A percentile compares a stretch with the other conserved stretches of the same genome.
phyloP scores from a whole-genome alignment of 2,888 invertebrate genomes.

The Melanchra persicariae region DNA sequence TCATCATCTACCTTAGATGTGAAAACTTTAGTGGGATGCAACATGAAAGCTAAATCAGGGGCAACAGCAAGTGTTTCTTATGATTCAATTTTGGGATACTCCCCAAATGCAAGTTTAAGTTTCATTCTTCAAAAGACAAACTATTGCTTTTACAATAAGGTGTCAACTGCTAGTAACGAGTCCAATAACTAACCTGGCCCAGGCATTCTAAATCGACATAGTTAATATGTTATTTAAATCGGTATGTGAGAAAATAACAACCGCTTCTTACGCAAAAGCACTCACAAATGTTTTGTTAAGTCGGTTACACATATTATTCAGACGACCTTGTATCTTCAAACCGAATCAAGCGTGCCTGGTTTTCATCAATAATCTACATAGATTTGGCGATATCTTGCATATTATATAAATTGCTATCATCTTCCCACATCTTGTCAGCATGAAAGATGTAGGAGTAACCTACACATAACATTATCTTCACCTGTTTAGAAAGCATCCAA shows the following conservation, averaged over 20 bases:
- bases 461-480: background rate
- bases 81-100: too few relatives aligned
- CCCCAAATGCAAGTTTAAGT: too few relatives aligned
- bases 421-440: background rate
- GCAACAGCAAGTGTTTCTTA: too few relatives aligned
- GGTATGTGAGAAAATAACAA: background rate
- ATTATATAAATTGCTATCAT: background rate
- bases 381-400: background rate
- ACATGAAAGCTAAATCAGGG: too few relatives aligned
- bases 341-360: slow-evolving; percentile 4
- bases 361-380: slow-evolving; percentile 18
- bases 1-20: background rate
- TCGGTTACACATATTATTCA: too few relatives aligned
- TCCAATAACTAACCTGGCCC: background rate
- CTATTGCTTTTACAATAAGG: background rate
- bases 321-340: slow-evolving; percentile 18
- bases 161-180: background rate
- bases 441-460: slow-evolving; percentile 7
- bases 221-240: background rate
- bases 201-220: background rate
- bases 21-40: background rate
- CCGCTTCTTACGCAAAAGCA: background rate
- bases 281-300: background rate
- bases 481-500: slow-evolving; percentile 5
- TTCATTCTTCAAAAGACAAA: background rate